Base-by-base conservation (phyloP, 2,888 invertebrate species). In the Folsomia manolachei region DNA sequence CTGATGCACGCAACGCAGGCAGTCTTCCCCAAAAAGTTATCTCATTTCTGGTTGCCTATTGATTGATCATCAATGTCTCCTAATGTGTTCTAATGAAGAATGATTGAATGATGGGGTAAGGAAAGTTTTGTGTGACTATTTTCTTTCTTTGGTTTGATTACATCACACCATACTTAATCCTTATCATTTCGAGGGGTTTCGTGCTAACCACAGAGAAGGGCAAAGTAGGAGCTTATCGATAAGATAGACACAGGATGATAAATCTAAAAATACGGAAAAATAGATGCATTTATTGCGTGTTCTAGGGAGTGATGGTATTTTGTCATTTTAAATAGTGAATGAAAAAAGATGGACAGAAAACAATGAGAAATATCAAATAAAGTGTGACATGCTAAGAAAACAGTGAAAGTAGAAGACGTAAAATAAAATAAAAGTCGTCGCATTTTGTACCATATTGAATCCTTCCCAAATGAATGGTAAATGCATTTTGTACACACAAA, bases 61-160 rank as follows among this genome's bases (percentile, higher is more conserved):
- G 56, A 56, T 56, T 56, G 56, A 56, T 56, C 56, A 56, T 56
- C 56, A 56, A 21, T 56, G 56, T 56, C 39, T 39, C 19, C 11
- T 56, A 56, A 56, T 56, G 21, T 21, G 18, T 56, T 19, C 56
- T 56, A 56, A 56, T 56, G 56, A 56, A 56, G 56, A 56, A 56
- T 56, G 56, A 56, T 56, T 56, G 56, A 56, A 14, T 14, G 39
- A 39, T 39, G 56, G 56, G 56, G 19, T 56, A 56, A 19, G 56
- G 56, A 56, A 56, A 56, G 56, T 56, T 56, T 56, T 56, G n/a
- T n/a, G n/a, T n/a, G n/a, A n/a, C n/a, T n/a, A n/a, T n/a, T 56
- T 56, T 56, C 11, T 56, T 19, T 14, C 56, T 56, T n/a, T 56
- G 56, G n/a, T 56, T 56, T 4, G 7, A 4, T 39, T 39, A 14